Evolutionary conservation across 2,113 vertebrate genomes (phyloP).

Genomic region (Grallaria varia): DNA sequence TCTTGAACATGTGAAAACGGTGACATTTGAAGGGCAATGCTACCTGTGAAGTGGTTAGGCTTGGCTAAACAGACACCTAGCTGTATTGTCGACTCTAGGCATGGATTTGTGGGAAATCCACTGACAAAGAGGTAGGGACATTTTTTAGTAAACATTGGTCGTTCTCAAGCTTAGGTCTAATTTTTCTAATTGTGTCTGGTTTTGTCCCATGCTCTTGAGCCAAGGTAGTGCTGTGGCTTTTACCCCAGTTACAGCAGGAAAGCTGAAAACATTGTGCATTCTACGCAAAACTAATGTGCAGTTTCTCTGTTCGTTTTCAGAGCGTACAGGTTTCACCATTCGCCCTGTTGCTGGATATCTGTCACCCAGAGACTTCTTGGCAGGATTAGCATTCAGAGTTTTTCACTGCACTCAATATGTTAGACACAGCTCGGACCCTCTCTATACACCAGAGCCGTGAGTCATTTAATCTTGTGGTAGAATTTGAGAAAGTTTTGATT

Average conservation of each 20-base stretch:
- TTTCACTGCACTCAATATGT: slow-evolving; percentile 99
- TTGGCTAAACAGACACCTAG: background rate
- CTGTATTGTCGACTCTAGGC: background rate
- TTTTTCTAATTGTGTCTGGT: background rate
- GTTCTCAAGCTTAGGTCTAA: background rate
- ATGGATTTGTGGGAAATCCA: background rate
- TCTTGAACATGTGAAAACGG: background rate
- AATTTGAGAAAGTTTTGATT: background rate
- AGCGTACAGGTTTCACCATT: slow-evolving; percentile 92
- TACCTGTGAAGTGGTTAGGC: background rate
- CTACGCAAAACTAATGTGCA: background rate
- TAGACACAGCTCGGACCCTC: slow-evolving; percentile 93
- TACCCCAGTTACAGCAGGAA: background rate
- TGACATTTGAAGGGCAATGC: background rate
- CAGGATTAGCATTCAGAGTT: slow-evolving; percentile 95
- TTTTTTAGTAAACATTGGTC: background rate
- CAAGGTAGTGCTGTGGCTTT: background rate
- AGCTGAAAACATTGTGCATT: background rate
- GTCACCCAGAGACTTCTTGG: slow-evolving; percentile 94
- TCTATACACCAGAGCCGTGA: slow-evolving; percentile 99
- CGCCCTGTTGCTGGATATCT: slow-evolving; percentile 95
- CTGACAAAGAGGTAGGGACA: background rate
- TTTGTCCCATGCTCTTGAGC: background rate
- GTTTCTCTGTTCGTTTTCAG: slow-evolving; percentile 72
- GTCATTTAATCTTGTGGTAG: slow-evolving; percentile 49